These are phyloP conservation scores for Amorpha juglandis DNA, from an alignment of 2,888 invertebrate species.

Conservation along the genomic window DNA sequence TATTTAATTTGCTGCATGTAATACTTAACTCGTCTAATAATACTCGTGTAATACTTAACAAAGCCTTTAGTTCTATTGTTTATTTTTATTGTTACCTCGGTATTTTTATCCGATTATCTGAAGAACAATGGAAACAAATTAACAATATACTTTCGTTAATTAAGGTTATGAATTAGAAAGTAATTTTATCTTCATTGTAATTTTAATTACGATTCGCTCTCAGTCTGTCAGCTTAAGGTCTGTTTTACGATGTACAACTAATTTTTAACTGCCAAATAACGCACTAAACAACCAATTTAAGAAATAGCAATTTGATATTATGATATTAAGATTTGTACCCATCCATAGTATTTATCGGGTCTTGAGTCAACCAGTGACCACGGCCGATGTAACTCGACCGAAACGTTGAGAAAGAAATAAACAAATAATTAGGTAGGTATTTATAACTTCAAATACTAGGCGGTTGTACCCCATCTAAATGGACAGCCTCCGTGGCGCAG, in stretches of 20 bases:
- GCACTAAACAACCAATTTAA: no score
- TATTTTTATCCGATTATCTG: conserved; percentile 36
- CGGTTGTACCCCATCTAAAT: no score
- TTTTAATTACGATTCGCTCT: conserved; percentile 32
- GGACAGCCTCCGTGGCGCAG: no score
- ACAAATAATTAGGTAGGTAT: no score
- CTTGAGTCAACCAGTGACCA: no score
- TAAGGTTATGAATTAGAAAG: conserved; percentile 34
- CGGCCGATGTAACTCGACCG: no score
- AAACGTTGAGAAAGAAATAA: no score
- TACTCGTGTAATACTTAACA: conserved; percentile 1
- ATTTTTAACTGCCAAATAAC: no score
- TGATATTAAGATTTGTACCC: no score
- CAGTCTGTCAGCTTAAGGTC: conserved; percentile 27
- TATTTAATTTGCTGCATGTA: not conserved
- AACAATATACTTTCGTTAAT: conserved; percentile 39
- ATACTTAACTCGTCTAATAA: not conserved
- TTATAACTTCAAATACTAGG: no score
- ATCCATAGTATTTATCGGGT: no score
- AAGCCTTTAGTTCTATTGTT: conserved; percentile 38
- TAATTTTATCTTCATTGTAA: conserved; percentile 25
- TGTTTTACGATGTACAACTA: conserved; percentile 29
- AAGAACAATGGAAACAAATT: conserved; percentile 42
- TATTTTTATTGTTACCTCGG: conserved; percentile 33
- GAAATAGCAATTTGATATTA: no score